phyloP scores from a whole-genome alignment of 1,140 invertebrate genomes.

The Samia ricini region DNA sequence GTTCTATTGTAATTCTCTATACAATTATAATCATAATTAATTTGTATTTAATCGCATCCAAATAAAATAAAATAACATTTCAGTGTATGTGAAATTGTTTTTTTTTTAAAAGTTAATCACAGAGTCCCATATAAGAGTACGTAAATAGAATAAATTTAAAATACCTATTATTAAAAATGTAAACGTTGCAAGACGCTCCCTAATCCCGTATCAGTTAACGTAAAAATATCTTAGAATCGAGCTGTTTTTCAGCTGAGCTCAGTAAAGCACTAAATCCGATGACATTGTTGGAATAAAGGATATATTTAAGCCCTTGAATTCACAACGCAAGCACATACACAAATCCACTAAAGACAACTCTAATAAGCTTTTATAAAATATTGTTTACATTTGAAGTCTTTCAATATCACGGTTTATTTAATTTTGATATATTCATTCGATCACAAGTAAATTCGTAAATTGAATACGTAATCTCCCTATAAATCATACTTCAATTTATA shows the following conservation, averaged over 20 bases:
- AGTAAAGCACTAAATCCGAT: slow-evolving; percentile 5
- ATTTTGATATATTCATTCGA: background rate
- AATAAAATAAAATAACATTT: no score
- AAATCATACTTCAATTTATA: no score
- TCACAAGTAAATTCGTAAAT: background rate
- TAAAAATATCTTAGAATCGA: slow-evolving; percentile 10
- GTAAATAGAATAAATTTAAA: background rate
- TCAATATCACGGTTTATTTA: background rate
- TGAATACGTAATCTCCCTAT: no score
- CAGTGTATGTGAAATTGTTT: no score
- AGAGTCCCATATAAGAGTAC: no score
- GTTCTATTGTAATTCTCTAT: no score
- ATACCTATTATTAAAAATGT: slow-evolving; percentile 4
- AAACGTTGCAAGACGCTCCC: background rate
- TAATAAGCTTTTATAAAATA: background rate
- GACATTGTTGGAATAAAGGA: slow-evolving; percentile 6
- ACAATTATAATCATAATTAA: no score
- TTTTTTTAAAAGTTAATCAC: no score
- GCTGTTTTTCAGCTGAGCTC: slow-evolving; percentile 11
- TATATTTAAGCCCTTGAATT: slow-evolving; percentile 10
- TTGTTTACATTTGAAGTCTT: background rate
- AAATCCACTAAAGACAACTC: background rate
- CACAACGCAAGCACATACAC: background rate
- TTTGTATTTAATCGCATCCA: no score
- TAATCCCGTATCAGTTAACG: slow-evolving; percentile 13